Conservation (phyloP, 2,797 vertebrate genomes). For the Pseudotriccus pelzelni region DNA sequence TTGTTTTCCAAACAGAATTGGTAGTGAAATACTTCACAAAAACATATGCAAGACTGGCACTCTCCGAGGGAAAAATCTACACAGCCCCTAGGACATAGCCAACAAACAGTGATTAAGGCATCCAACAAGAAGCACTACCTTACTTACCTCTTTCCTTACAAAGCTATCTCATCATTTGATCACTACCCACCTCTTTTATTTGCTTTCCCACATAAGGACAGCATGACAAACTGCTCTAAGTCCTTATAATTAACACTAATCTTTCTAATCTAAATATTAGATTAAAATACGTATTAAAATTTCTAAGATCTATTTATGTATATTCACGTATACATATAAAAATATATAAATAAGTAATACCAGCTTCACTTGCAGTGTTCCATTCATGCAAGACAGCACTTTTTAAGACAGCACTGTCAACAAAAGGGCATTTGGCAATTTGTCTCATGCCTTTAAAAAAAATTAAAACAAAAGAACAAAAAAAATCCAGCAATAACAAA, state of each 20-base stretch:
- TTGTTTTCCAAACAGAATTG: not conserved
- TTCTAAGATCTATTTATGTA: not conserved
- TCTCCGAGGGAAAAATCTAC: not conserved
- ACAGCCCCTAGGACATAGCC: not conserved
- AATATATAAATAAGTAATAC: not conserved
- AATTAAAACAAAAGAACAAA: not conserved
- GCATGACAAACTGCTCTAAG: not conserved
- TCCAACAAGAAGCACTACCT: not conserved
- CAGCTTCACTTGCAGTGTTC: not conserved
- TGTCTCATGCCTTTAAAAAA: not conserved
- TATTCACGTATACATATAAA: not conserved
- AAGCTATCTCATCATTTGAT: not conserved
- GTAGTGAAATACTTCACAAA: not conserved
- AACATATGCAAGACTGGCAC: rapidly evolving
- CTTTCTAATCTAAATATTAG: not conserved
- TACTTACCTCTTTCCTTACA: not conserved
- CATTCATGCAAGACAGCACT: not conserved
- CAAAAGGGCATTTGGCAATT: not conserved
- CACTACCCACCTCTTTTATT: not conserved
- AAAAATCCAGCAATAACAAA: not conserved
- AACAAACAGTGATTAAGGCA: not conserved
- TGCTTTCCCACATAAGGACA: not conserved
- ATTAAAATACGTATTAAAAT: not conserved
- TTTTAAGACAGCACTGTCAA: not conserved
- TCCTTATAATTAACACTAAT: not conserved